Evolutionary conservation across 2,888 invertebrate genomes (phyloP), one percentile per base, ranked within the genome.

Genomic region (Mythimna pallens): DNA sequence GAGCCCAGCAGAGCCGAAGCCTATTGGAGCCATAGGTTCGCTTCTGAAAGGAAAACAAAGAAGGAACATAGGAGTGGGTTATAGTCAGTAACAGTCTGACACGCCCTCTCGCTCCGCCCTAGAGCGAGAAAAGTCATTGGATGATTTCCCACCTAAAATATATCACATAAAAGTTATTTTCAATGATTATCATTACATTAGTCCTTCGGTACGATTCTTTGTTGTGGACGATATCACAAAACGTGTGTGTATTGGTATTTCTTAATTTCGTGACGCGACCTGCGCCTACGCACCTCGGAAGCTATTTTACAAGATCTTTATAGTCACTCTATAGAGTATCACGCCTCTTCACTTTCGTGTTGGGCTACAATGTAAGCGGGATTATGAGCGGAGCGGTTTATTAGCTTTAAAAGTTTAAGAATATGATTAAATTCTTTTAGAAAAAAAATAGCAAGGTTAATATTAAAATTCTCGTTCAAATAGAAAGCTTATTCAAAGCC

Each of bases 281-380:
- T 88, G 90, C 84, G 69, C 85, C 85, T 82, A 86, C 85, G 82
- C 85, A 76, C 73, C 80, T 88, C 91, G 89, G 93, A 88, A 92
- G 92, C 90, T 80, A 86, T 88, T 88, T 86, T 87, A 89, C 89
- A 85, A 89, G 89, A 89, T 89, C 90, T 91, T 93, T 92, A 90
- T 92, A 90, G 91, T 88, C 89, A 89, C 86, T 83, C 80, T 85
- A 86, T 87, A 80, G 82, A 81, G 82, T 83, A 82, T 76, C 72
- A 83, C 81, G 76, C 82, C 87, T 86, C 81, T 84, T 84, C 83
- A 82, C 76, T 82, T 82, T 50, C 47, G 47, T 74, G 81, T 71
- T 20, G 50, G 73, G 76, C 54, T 22, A 9, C 9, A 83, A 17
- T 85, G 68, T 58, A 1, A 69, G 83, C 76, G 76, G 22, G 0